Conservation (phyloP, 2,113 vertebrate species). For the Podocnemis expansa region DNA sequence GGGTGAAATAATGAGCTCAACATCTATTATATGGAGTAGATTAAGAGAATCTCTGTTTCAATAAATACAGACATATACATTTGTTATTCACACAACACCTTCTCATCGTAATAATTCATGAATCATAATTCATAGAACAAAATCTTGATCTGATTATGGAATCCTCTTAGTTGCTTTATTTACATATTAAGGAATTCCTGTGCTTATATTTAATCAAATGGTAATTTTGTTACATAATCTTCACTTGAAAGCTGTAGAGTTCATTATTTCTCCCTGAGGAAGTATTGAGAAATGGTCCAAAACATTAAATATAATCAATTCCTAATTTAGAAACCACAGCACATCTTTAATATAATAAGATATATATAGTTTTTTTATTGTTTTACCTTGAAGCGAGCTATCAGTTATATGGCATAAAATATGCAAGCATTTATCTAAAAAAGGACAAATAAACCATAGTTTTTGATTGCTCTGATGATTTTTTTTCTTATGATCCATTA, state of each 20-base stretch:
- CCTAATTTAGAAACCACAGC: not conserved
- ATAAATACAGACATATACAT: not conserved
- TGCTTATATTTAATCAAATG: not conserved
- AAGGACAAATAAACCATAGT: not conserved
- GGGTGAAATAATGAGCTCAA: slow-evolving; percentile 17
- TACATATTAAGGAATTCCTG: not conserved
- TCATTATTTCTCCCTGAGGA: not conserved
- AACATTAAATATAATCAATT: slow-evolving; percentile 13
- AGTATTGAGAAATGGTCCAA: not conserved
- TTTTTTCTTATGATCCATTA: not conserved
- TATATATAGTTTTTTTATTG: not conserved
- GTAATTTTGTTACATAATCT: not conserved
- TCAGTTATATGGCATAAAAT: not conserved
- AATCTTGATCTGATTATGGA: not conserved
- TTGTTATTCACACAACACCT: not conserved
- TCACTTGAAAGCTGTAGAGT: slow-evolving; percentile 12
- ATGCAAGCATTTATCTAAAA: not conserved
- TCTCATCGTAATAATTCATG: not conserved
- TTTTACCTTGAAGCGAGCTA: not conserved
- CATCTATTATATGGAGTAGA: not conserved
- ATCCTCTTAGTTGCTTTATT: not conserved
- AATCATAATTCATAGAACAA: not conserved
- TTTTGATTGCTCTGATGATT: not conserved
- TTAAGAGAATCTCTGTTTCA: not conserved
- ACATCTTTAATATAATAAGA: not conserved